Evolutionary conservation across 2,888 invertebrate genomes (phyloP).

Genomic region (Meteorus colon): DNA sequence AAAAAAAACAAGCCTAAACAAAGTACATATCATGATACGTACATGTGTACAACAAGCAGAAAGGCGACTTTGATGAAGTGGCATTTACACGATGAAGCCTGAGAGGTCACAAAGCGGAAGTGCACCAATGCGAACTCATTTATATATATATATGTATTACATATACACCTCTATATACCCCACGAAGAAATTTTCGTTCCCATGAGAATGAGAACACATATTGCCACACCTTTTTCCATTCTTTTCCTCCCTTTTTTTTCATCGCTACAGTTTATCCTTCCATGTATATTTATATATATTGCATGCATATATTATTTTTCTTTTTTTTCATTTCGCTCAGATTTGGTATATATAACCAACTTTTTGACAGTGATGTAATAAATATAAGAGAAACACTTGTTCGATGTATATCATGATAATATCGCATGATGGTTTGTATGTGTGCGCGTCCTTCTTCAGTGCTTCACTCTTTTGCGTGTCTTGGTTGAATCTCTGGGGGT

Average conservation of each 20-base stretch:
- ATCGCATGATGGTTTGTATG: not conserved
- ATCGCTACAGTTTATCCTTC: not conserved
- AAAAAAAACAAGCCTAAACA: too few species aligned
- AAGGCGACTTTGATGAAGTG: not conserved
- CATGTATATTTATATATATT: not conserved
- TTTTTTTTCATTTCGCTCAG: not conserved
- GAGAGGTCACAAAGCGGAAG: conserved; percentile 15
- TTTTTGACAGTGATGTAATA: conserved; percentile 15
- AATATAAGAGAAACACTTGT: conserved; percentile 14
- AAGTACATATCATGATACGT: not conserved
- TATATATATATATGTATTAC: not conserved
- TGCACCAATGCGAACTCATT: conserved; percentile 14
- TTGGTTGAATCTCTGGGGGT: conserved; percentile 57
- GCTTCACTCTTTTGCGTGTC: conserved; percentile 59
- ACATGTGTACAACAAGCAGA: not conserved
- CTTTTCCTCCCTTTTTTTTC: not conserved
- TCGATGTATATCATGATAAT: conserved; percentile 14
- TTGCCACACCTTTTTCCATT: not conserved
- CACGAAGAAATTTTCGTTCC: not conserved
- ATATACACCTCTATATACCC: not conserved
- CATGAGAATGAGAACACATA: conserved; percentile 16
- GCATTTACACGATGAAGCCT: not conserved
- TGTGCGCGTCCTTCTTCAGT: conserved; percentile 43
- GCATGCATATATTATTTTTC: not conserved
- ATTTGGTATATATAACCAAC: not conserved